Evolutionary conservation across 2,888 invertebrate genomes (phyloP).

Genomic region (Torymus tubicola): DNA sequence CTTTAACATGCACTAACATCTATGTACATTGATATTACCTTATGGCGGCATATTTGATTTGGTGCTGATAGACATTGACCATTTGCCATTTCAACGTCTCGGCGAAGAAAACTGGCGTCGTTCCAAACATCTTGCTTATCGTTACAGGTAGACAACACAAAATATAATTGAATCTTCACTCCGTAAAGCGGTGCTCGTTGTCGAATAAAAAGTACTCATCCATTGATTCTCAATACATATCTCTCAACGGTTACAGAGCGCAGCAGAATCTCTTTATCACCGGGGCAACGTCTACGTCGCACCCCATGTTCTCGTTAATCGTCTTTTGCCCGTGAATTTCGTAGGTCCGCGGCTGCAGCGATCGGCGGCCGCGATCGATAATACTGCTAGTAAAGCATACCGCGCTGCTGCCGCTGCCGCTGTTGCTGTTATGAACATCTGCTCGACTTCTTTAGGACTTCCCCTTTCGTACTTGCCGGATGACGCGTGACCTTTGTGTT

Average conservation of each 20-base stretch:
- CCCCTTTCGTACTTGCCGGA: conserved; percentile 19
- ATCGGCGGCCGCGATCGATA: conserved; percentile 49
- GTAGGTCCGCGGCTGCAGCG: conserved; percentile 32
- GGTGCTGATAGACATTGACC: conserved; percentile 72
- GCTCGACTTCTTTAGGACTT: conserved; percentile 41
- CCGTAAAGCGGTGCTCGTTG: no score
- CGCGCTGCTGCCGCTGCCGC: conserved; percentile 17
- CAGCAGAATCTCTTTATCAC: neutral
- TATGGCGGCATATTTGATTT: conserved; percentile 70
- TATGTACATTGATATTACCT: conserved; percentile 65
- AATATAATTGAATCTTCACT: no score
- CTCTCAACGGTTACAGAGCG: neutral
- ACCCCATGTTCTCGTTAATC: conserved; percentile 59
- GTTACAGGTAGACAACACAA: no score
- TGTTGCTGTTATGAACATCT: conserved; percentile 42
- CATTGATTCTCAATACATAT: neutral
- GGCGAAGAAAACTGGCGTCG: conserved; percentile 68
- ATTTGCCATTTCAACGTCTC: conserved; percentile 73
- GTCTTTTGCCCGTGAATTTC: conserved; percentile 37
- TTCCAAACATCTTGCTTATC: conserved; percentile 56
- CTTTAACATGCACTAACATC: neutral
- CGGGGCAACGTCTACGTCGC: conserved; percentile 61
- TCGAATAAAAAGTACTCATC: no score
- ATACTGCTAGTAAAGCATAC: neutral
- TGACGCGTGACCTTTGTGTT: conserved; percentile 26